A percentile compares a stretch with the other conserved stretches of the same genome.
These are phyloP conservation scores for Drosophila mercatorum DNA, from an alignment of 2,888 invertebrate genomes.

Conservation along the genomic window DNA sequence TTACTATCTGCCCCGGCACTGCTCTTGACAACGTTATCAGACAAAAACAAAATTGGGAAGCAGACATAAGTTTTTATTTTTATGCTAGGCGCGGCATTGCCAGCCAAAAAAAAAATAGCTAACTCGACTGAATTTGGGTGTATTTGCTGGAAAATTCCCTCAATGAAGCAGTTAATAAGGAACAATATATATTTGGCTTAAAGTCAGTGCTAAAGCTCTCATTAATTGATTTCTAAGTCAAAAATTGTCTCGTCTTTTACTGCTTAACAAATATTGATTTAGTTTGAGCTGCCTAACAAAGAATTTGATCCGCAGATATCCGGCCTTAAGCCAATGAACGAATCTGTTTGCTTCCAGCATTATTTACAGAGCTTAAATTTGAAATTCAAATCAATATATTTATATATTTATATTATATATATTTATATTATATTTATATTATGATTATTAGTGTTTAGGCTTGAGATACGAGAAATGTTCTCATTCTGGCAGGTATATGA, in stretches of 20 bases:
- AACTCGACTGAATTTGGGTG: conserved; percentile 9
- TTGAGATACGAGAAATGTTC: neutral
- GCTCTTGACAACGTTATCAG: conserved; percentile 22
- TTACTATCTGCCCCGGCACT: conserved; percentile 38
- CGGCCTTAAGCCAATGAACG: neutral
- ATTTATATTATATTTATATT: neutral
- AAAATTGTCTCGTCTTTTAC: neutral
- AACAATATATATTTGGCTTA: neutral
- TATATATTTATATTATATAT: neutral
- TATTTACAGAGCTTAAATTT: conserved; percentile 1
- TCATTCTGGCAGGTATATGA: neutral
- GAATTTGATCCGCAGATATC: neutral
- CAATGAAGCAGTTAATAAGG: too few species aligned
- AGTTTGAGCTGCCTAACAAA: neutral
- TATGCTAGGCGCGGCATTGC: conserved; percentile 31
- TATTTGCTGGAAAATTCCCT: too few species aligned
- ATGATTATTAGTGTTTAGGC: neutral
- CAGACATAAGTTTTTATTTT: conserved; percentile 17
- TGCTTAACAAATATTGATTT: neutral
- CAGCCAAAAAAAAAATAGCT: conserved; percentile 22
- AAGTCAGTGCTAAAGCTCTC: neutral
- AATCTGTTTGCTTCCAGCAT: neutral
- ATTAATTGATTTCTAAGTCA: neutral
- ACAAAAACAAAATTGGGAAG: conserved; percentile 9
- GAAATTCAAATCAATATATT: conserved; percentile 1